These are phyloP conservation scores for Drosophila arawakana DNA, from an alignment of 1,140 invertebrate species.

Conservation along the genomic window DNA sequence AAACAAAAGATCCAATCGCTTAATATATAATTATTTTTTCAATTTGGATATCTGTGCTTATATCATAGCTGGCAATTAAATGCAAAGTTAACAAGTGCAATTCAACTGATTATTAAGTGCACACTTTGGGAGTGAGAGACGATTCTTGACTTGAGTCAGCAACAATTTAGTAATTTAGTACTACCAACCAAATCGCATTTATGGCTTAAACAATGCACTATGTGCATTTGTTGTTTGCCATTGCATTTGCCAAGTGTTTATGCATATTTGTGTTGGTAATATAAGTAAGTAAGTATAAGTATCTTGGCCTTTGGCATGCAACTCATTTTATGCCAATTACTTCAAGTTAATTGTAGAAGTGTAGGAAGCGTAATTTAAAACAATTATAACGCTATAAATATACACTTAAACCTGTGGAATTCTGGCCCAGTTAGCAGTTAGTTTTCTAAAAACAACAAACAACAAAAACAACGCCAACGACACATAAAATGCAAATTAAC, in stretches of 20 bases:
- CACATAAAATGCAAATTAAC: conserved; percentile 78
- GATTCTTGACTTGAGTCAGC: conserved; percentile 66
- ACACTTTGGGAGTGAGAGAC: conserved; percentile 40
- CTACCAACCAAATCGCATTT: neutral
- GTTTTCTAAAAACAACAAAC: conserved; percentile 37
- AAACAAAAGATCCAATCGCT: too few relatives aligned
- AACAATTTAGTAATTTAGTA: conserved; percentile 32
- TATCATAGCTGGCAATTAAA: conserved; percentile 7
- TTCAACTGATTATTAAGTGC: conserved; percentile 48
- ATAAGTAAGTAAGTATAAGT: neutral
- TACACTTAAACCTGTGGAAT: conserved; percentile 1
- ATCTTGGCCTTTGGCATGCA: conserved; percentile 5
- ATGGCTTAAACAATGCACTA: neutral
- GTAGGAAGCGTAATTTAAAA: conserved; percentile 5
- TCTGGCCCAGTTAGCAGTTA: conserved; percentile 36
- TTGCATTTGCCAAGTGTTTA: conserved; percentile 7
- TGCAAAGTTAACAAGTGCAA: conserved; percentile 10
- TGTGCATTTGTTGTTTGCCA: conserved; percentile 4
- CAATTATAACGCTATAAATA: conserved; percentile 9
- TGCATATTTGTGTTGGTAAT: neutral
- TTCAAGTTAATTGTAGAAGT: neutral
- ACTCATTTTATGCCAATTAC: neutral
- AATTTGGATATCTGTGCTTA: neutral
- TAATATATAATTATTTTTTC: too few relatives aligned
- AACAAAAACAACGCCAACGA: conserved; percentile 5